A percentile compares a stretch with the other conserved stretches of the same genome.
Evolutionary conservation across 2,888 invertebrate genomes (phyloP).

Genomic region (Eupithecia subfuscata): DNA sequence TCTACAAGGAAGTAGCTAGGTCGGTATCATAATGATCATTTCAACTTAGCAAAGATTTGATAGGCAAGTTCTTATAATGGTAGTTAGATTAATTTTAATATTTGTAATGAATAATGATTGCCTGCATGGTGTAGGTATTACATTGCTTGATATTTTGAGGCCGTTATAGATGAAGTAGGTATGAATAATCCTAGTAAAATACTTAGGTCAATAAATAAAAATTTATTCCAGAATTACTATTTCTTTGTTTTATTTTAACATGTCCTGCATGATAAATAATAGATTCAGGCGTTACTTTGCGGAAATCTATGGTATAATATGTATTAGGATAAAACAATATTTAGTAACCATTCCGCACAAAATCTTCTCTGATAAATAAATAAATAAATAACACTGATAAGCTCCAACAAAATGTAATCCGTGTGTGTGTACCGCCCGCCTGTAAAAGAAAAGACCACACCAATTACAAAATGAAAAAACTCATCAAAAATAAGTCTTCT

Average conservation of each 20-base stretch:
- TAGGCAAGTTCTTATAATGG: not conserved
- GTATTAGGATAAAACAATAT: no score
- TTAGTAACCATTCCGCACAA: no score
- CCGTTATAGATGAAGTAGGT: not conserved
- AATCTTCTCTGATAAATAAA: no score
- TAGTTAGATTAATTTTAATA: not conserved
- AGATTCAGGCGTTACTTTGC: no score
- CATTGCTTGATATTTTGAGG: not conserved
- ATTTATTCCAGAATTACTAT: constrained; percentile 14
- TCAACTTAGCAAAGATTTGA: not conserved
- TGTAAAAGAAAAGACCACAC: no score
- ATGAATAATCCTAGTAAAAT: not conserved
- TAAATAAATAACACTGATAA: no score
- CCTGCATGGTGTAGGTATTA: not conserved
- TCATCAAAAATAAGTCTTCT: no score
- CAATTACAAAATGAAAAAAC: no score
- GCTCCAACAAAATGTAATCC: no score
- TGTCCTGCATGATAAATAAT: no score
- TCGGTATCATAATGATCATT: not conserved
- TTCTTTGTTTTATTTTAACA: constrained; percentile 10
- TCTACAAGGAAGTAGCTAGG: not conserved
- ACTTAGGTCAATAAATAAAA: constrained; percentile 1
- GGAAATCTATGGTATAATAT: no score
- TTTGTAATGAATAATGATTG: not conserved
- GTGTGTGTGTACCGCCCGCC: no score